These are phyloP conservation scores for Syritta pipiens DNA, from an alignment of 2,888 invertebrate species.

Conservation along the genomic window DNA sequence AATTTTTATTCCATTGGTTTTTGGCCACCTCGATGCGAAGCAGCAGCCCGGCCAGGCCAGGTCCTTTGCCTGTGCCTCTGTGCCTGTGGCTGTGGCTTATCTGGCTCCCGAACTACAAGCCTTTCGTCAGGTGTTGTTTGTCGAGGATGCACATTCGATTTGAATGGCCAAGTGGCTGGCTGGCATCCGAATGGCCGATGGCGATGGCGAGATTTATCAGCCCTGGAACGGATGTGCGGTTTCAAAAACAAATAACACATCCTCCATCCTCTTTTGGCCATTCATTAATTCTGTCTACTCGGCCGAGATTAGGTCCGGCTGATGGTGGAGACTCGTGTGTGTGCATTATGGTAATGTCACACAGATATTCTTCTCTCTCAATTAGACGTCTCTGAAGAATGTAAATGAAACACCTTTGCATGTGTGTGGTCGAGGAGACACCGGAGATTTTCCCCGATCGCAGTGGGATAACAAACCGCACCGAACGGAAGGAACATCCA, in stretches of 20 bases:
- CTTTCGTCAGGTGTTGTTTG: conserved; percentile 62
- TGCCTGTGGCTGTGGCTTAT: conserved; percentile 21
- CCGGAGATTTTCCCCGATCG: conserved; percentile 26
- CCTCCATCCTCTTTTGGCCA: conserved; percentile 56
- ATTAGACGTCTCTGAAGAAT: conserved; percentile 42
- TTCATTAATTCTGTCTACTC: conserved; percentile 64
- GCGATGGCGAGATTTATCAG: conserved; percentile 66
- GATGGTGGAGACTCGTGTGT: conserved; percentile 11
- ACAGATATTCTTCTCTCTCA: conserved; percentile 48
- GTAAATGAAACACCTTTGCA: conserved; percentile 23
- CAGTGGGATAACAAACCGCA: conserved; percentile 33
- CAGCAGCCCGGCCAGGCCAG: neutral
- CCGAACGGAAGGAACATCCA: conserved; percentile 31
- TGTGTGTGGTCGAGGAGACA: conserved; percentile 52
- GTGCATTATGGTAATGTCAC: conserved; percentile 47
- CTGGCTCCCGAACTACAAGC: conserved; percentile 60
- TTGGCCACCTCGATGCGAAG: conserved; percentile 64
- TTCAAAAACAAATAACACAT: conserved; percentile 65
- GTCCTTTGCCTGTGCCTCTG: neutral
- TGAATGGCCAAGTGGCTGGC: conserved; percentile 62
- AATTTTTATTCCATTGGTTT: conserved; percentile 70
- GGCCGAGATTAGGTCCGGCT: conserved; percentile 41
- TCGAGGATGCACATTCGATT: conserved; percentile 59
- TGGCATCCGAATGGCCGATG: conserved; percentile 50
- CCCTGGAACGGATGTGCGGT: conserved; percentile 64